Evolutionary conservation across 1,140 invertebrate genomes (phyloP), one percentile per base, ranked within the genome.

Genomic region (Polypedilum vanderplanki): DNA sequence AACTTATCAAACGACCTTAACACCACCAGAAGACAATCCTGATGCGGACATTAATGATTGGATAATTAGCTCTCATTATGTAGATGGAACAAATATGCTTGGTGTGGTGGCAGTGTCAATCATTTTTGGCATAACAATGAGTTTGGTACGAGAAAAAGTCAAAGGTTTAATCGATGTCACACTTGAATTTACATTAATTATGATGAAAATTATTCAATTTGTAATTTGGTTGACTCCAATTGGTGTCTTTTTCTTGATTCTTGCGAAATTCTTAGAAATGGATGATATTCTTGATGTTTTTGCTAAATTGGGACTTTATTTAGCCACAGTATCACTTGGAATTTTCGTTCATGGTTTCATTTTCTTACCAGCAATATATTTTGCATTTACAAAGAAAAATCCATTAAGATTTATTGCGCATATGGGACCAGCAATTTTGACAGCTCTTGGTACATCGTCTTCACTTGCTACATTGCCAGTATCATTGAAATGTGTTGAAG

Each of bases 181-280:
- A 78, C 85, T 86, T 24, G 84, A 85, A 74, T 79, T 91, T 9
- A 87, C 87, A 18, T 85, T 88, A 40, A 86, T 89, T 7, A 89
- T 90, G 84, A 92, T 92, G 90, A 85, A 87, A 46, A 90, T 92
- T 24, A 91, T 90, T 7, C 87, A 87, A 24, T 89, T 88, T 87
- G 87, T 91, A 10, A 90, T 91, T 76, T 89, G 88, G 87, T 84
- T 94, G 75, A 94, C 93, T 7, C 93, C 94, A 0, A 79, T 94
- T n/a, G 93, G 93, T 77, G 92, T 96, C 8, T 83, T 92, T 1
- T 96, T 93, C 80, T 83, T 96, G 76, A 90, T 96, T 40, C 87
- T 90, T n/a, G 87, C 89, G 3, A 93, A 94, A 80, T 90, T 96
- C 40, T 81, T 93, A 7, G 90, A 90, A 78, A 93, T 95, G 86